phyloP scores from a whole-genome alignment of 1,140 invertebrate genomes.

The Galendromus occidentalis region DNA sequence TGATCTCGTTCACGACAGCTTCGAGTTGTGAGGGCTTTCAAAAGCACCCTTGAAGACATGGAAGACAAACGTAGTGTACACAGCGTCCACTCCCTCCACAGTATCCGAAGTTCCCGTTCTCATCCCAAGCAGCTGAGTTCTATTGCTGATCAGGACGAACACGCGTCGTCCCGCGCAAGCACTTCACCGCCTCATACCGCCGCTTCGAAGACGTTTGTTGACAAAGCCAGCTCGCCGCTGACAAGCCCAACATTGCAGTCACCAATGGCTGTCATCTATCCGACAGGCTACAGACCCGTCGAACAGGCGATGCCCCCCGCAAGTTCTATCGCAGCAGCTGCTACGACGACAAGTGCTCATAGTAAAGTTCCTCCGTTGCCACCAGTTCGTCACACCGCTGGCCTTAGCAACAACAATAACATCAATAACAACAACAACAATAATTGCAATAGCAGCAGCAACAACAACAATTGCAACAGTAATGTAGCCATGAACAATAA shows the following conservation, averaged over 20 bases:
- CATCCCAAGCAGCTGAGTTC: conserved; percentile 33
- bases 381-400: background rate
- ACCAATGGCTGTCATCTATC: background rate
- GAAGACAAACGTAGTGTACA: conserved; percentile 93
- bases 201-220: background rate
- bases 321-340: background rate
- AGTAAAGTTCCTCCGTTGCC: conserved; percentile 1
- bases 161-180: conserved; percentile 40
- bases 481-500: background rate
- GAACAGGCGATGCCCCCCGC: background rate
- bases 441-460: too few species aligned
- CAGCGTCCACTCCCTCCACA: conserved; percentile 89
- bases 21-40: conserved; percentile 99
- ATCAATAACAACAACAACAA: too few species aligned
- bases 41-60: conserved; percentile 96
- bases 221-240: conserved; percentile 11
- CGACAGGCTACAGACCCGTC: background rate
- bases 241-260: conserved; percentile 8
- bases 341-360: conserved; percentile 1
- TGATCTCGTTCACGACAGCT: conserved; percentile 48
- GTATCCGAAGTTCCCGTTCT: conserved; percentile 63
- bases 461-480: too few species aligned
- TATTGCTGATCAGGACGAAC: conserved; percentile 4
- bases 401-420: background rate
- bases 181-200: conserved; percentile 12